Conservation (phyloP, 2,888 invertebrate species). For the Plemyria rubiginata region DNA sequence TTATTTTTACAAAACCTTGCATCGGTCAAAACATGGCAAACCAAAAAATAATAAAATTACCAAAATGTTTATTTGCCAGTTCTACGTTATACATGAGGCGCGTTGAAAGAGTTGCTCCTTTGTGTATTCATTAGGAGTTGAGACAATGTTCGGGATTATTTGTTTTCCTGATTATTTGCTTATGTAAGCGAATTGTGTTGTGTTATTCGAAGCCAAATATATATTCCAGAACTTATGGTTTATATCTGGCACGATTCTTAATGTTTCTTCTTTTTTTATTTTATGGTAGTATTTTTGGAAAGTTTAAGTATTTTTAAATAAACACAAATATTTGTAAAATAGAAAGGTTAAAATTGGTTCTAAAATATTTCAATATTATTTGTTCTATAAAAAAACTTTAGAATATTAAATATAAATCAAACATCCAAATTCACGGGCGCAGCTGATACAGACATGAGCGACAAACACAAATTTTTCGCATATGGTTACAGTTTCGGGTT, state of each 20-base stretch:
- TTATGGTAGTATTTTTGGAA: not conserved
- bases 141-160: slow-evolving; percentile 66
- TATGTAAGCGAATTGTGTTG: slow-evolving; percentile 56
- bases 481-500: too few relatives aligned
- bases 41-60: not conserved
- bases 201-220: slow-evolving; percentile 54
- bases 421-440: too few relatives aligned
- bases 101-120: slow-evolving; percentile 61
- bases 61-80: not conserved
- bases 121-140: slow-evolving; percentile 72
- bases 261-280: not conserved
- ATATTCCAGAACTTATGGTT: slow-evolving; percentile 22
- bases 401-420: too few relatives aligned
- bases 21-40: not conserved
- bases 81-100: not conserved
- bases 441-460: too few relatives aligned
- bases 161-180: slow-evolving; percentile 65
- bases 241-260: not conserved
- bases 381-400: too few relatives aligned
- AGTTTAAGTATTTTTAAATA: too few relatives aligned
- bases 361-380: too few relatives aligned
- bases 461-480: too few relatives aligned
- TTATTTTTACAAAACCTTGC: not conserved
- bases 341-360: too few relatives aligned
- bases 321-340: too few relatives aligned